Evolutionary conservation across 1,140 invertebrate species (phyloP), one percentile per base, ranked within the genome.

Genomic region (Protaetia brevitarsis): DNA sequence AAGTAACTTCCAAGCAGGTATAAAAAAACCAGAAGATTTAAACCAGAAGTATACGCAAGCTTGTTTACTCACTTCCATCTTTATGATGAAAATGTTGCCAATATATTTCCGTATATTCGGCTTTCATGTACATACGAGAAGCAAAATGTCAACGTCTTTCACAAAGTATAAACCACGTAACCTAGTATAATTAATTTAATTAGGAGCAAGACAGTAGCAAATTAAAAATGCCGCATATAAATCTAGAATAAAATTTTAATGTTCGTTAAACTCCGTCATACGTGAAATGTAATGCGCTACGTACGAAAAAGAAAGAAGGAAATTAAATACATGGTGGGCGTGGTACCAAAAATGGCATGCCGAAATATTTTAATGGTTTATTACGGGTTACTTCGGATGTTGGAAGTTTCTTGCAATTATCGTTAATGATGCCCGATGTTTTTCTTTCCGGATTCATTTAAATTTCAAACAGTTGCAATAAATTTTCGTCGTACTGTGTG

Each of bases 321-420:
- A 3, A 4, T 19, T 16, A 51, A 51, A 23, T 51, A 6, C 13
- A 16, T 3, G 13, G 6, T 26, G 11, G n/a, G 41, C 6, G 3
- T 8, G 19, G 19, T 11, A 51, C 41, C 19, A 51, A 51, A 51
- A 23, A 51, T 51, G 41, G 41, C 5, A 1, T 23, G 41, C 41
- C 41, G 41, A 51, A 51, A 51, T 51, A 51, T 51, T 51, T 51
- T 51, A 51, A 51, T 51, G 41, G 41, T 51, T 51, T 51, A 51
- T 51, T 51, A 51, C 41, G 4, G 41, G 41, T 51, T 51, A 51
- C 2, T 19, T 51, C 41, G 41, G 11, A 51, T 51, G 41, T 26
- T 23, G 8, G 19, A 23, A 8, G 41, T 23, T 51, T 51, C 19
- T 23, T 23, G 13, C 41, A 51, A 51, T 51, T 51, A 19, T 19